These are phyloP conservation scores for Choloepus hoffmanni DNA, from an alignment of 2,113 vertebrate genomes.

Conservation along the genomic window DNA sequence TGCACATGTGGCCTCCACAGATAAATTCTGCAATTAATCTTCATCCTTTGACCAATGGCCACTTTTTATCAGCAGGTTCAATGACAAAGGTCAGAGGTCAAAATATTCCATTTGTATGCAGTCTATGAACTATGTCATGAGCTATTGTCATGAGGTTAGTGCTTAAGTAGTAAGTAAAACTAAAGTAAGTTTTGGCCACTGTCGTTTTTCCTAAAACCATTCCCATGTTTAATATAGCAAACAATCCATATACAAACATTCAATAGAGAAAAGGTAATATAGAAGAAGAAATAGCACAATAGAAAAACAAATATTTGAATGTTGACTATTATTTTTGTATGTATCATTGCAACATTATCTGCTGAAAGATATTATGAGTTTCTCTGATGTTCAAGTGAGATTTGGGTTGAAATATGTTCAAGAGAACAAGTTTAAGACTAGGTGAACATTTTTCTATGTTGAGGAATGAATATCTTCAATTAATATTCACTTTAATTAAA, in stretches of 20 bases:
- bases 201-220: neutral
- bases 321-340: neutral
- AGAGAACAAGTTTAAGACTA: neutral
- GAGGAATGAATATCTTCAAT: neutral
- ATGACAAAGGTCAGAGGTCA: conserved; percentile 23
- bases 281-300: neutral
- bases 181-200: neutral
- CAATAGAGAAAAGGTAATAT: neutral
- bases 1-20: conserved; percentile 42
- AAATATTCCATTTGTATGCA: neutral
- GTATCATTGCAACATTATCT: neutral
- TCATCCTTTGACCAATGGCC: conserved; percentile 59
- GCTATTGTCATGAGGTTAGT: neutral
- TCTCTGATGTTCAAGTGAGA: neutral
- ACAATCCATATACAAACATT: neutral
- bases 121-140: neutral
- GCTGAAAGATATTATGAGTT: neutral
- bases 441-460: neutral
- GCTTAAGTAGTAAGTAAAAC: neutral
- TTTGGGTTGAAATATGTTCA: neutral
- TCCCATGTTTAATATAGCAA: neutral
- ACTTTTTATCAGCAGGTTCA: neutral
- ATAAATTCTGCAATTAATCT: conserved; percentile 70
- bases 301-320: neutral
- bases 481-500: conserved; percentile 15